These are phyloP conservation scores for Melinaea menophilus DNA, from an alignment of 2,888 invertebrate genomes.

Conservation along the genomic window DNA sequence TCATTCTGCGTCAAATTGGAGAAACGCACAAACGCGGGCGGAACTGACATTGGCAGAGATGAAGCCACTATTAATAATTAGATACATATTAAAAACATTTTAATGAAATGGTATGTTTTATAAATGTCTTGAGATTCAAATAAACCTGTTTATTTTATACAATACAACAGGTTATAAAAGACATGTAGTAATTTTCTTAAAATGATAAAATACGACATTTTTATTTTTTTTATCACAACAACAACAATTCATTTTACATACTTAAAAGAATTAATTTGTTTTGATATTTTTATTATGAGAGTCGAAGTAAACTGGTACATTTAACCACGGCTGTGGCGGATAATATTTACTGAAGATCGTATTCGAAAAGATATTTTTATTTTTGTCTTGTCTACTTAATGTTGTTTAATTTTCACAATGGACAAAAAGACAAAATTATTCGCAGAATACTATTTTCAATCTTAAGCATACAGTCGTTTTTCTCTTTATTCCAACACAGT, in stretches of 20 bases:
- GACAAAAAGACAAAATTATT: background rate
- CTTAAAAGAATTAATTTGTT: conserved; percentile 11
- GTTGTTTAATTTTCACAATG: background rate
- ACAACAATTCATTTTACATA: conserved; percentile 13
- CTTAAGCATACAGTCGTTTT: background rate
- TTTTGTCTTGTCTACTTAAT: background rate
- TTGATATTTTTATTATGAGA: conserved; percentile 5
- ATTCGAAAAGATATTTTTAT: background rate
- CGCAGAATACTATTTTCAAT: background rate
- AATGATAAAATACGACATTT: no score
- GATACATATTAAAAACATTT: background rate
- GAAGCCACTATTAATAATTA: no score
- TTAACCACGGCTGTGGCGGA: background rate
- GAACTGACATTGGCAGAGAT: no score
- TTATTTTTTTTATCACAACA: conserved; percentile 9
- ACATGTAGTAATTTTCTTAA: no score
- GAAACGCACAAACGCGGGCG: no score
- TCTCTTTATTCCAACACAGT: background rate
- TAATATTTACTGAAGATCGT: background rate
- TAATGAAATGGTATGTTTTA: background rate
- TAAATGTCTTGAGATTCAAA: background rate
- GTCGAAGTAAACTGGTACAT: conserved; percentile 12
- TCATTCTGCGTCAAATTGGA: no score
- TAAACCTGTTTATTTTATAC: conserved; percentile 4
- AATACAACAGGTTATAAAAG: no score